Conservation (phyloP, 1,140 invertebrate species). For the Calephelis nemesis region DNA sequence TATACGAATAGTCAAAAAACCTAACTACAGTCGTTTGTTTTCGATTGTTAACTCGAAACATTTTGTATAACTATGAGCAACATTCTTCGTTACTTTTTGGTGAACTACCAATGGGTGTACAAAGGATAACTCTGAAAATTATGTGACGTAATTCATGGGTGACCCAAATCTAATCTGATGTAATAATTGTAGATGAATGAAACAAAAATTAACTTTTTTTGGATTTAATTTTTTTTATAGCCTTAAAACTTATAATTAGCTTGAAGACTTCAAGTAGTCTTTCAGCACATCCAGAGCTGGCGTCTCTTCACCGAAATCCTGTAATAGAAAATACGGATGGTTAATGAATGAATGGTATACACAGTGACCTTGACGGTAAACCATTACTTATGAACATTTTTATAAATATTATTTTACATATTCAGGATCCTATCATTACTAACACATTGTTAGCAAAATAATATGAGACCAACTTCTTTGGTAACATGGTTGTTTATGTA, state of each 20-base stretch:
- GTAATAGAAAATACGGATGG: conserved; percentile 58
- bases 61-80: too few species aligned
- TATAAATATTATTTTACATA: too few species aligned
- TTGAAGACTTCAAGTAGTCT: conserved; percentile 89
- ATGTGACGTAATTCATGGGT: too few species aligned
- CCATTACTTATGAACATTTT: neutral
- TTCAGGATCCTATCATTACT: too few species aligned
- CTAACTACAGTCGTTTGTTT: too few species aligned
- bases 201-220: conserved; percentile 54
- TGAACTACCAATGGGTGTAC: conserved; percentile 28
- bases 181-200: conserved; percentile 38
- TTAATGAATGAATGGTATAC: conserved; percentile 1
- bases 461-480: too few species aligned
- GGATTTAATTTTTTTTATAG: conserved; percentile 64
- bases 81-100: too few species aligned
- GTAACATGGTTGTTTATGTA: too few species aligned
- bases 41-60: too few species aligned
- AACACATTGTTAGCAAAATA: too few species aligned
- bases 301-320: conserved; percentile 98
- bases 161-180: too few species aligned
- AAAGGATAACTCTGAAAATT: conserved; percentile 27
- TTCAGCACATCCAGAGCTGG: conserved; percentile 95
- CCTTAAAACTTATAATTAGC: conserved; percentile 70
- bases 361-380: neutral
- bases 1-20: too few species aligned